These are phyloP conservation scores for Amphipoea oculea DNA, from an alignment of 2,888 invertebrate genomes.

Conservation along the genomic window DNA sequence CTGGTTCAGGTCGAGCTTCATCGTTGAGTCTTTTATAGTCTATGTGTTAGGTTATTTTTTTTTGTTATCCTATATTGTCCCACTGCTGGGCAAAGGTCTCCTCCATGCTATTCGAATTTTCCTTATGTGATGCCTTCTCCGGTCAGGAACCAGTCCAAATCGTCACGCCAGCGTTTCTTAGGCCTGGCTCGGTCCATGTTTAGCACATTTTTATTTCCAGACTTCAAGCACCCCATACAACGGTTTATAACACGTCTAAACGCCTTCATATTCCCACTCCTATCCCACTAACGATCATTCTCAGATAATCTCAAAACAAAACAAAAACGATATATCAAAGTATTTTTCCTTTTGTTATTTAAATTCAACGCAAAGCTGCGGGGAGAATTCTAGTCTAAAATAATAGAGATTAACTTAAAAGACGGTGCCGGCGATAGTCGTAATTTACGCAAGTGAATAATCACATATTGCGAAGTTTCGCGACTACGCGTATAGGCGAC, in stretches of 20 bases:
- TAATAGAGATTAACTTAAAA: constrained; percentile 72
- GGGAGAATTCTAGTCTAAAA: constrained; percentile 60
- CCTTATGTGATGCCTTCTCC: neutral
- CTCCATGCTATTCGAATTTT: no score
- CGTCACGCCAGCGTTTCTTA: neutral
- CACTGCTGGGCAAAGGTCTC: neutral
- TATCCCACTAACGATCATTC: constrained; percentile 19
- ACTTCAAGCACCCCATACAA: neutral
- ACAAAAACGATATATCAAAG: constrained; percentile 25
- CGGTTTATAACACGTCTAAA: constrained; percentile 7
- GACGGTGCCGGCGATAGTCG: constrained; percentile 69
- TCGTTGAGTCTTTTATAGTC: no score
- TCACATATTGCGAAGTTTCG: constrained; percentile 71
- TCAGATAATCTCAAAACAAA: constrained; percentile 41
- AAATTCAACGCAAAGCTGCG: constrained; percentile 42
- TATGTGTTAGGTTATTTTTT: neutral
- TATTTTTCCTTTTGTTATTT: constrained; percentile 51
- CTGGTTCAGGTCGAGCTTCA: no score
- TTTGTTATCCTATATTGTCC: neutral
- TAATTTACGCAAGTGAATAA: constrained; percentile 78
- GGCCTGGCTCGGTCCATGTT: neutral
- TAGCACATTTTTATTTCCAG: neutral
- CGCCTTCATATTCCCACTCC: neutral
- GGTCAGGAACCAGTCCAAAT: neutral
- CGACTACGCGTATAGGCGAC: constrained; percentile 68